Conservation (phyloP, 2,888 invertebrate genomes). For the Ennomos erosarius region DNA sequence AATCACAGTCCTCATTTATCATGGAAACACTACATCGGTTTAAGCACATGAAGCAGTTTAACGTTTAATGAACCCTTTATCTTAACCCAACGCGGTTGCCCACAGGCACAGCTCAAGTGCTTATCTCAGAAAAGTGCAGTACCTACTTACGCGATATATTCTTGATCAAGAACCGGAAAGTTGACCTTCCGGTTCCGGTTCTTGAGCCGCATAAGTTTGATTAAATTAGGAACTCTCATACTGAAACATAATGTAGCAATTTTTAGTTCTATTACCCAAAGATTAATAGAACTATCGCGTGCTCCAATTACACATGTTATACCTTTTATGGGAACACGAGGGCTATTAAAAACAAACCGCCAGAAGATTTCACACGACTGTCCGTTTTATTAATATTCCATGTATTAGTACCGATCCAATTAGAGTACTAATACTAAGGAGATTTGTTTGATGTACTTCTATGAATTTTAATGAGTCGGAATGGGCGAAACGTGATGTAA, state of each 20-base stretch:
- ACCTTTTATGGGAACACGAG: conserved; percentile 65
- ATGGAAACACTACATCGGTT: conserved; percentile 18
- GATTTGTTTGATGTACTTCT: conserved; percentile 35
- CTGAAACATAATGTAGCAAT: conserved; percentile 59
- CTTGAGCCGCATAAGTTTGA: conserved; percentile 35
- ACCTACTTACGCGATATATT: conserved; percentile 26
- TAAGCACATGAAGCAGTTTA: conserved; percentile 34
- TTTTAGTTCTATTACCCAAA: conserved; percentile 56
- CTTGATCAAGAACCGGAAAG: conserved; percentile 45
- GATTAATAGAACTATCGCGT: conserved; percentile 75
- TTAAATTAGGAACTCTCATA: conserved; percentile 31
- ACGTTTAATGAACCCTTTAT: conserved; percentile 47
- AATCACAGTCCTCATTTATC: too few species aligned
- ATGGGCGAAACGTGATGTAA: conserved; percentile 36
- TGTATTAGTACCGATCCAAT: conserved; percentile 56
- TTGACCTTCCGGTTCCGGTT: too few species aligned
- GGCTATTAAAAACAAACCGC: conserved; percentile 53
- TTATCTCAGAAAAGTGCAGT: conserved; percentile 42
- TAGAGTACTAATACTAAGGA: conserved; percentile 39
- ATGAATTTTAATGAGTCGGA: conserved; percentile 39
- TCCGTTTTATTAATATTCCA: conserved; percentile 58
- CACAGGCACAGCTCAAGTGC: conserved; percentile 32
- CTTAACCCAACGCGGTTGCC: conserved; percentile 38
- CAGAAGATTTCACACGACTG: conserved; percentile 60
- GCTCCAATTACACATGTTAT: conserved; percentile 61